Conservation (phyloP, 2,888 invertebrate genomes). For the Tridacna gigas region DNA sequence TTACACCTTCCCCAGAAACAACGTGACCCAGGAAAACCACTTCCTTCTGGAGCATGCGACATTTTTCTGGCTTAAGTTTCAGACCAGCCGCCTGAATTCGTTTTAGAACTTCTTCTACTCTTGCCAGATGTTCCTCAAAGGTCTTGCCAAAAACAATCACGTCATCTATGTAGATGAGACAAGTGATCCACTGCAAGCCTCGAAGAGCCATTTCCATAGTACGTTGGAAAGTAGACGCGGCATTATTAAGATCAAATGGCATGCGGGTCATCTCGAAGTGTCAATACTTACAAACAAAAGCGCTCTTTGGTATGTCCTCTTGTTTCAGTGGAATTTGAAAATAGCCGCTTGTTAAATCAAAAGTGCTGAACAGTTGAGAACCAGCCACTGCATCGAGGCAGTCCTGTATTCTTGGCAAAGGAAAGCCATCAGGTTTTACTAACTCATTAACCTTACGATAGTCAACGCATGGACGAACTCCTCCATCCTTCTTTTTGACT, state of each 20-base stretch:
- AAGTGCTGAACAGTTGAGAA: slow-evolving; percentile 3
- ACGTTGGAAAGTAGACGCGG: slow-evolving; percentile 19
- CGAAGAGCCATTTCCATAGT: slow-evolving; percentile 37
- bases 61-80: slow-evolving; percentile 52
- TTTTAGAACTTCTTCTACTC: slow-evolving; percentile 38
- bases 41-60: slow-evolving; percentile 46
- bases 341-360: slow-evolving; percentile 21
- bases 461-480: slow-evolving; percentile 16
- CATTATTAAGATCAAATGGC: slow-evolving; percentile 14
- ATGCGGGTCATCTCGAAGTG: slow-evolving; percentile 19
- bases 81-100: slow-evolving; percentile 30
- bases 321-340: slow-evolving; percentile 40
- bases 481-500: slow-evolving; percentile 4
- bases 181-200: slow-evolving; percentile 51
- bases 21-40: slow-evolving; percentile 49
- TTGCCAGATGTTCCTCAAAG: slow-evolving; percentile 45
- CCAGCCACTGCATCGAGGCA: slow-evolving; percentile 20
- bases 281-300: slow-evolving; percentile 11
- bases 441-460: slow-evolving; percentile 11
- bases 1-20: slow-evolving; percentile 17
- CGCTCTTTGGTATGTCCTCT: slow-evolving; percentile 21
- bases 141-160: slow-evolving; percentile 37
- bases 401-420: slow-evolving; percentile 12
- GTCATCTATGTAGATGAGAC: slow-evolving; percentile 53
- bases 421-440: slow-evolving; percentile 20